A percentile compares a stretch with the other conserved stretches of the same genome.
These are phyloP conservation scores for Saccostrea echinata DNA, from an alignment of 1,140 invertebrate species.

Conservation along the genomic window DNA sequence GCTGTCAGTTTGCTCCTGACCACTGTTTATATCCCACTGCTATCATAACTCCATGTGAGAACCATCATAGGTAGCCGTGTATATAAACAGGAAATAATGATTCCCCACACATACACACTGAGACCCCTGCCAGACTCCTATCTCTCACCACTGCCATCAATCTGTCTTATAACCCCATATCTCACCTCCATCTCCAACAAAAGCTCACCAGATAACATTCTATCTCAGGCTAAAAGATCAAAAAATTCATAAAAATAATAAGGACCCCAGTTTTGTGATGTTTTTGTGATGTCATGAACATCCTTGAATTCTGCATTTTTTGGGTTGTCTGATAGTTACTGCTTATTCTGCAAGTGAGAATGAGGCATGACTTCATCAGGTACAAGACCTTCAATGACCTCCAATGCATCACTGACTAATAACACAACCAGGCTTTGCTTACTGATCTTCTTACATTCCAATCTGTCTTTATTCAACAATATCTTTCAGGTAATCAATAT, in stretches of 20 bases:
- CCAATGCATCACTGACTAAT: neutral
- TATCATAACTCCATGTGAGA: slow-evolving; percentile 22
- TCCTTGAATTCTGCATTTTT: slow-evolving; percentile 7
- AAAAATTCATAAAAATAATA: slow-evolving; percentile 17
- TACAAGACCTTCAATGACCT: neutral
- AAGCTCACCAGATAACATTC: neutral
- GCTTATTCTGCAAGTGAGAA: neutral
- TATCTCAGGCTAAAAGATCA: slow-evolving; percentile 24
- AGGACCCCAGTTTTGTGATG: neutral
- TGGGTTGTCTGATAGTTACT: neutral
- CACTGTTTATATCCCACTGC: neutral
- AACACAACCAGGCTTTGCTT: neutral
- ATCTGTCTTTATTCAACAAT: neutral
- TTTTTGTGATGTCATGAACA: slow-evolving; percentile 22
- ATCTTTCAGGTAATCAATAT: slow-evolving; percentile 1
- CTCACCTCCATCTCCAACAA: slow-evolving; percentile 12
- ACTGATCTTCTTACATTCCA: slow-evolving; percentile 11
- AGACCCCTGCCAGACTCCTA: slow-evolving; percentile 4
- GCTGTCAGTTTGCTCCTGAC: neutral
- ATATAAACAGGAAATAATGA: slow-evolving; percentile 38
- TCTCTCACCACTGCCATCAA: slow-evolving; percentile 27
- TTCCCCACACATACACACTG: slow-evolving; percentile 10
- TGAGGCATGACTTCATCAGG: slow-evolving; percentile 1
- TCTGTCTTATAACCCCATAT: slow-evolving; percentile 27
- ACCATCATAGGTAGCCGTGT: neutral